phyloP scores from a whole-genome alignment of 37 sponge, comb jelly and placozoan species.

The Diacarnus erythraeanus region DNA sequence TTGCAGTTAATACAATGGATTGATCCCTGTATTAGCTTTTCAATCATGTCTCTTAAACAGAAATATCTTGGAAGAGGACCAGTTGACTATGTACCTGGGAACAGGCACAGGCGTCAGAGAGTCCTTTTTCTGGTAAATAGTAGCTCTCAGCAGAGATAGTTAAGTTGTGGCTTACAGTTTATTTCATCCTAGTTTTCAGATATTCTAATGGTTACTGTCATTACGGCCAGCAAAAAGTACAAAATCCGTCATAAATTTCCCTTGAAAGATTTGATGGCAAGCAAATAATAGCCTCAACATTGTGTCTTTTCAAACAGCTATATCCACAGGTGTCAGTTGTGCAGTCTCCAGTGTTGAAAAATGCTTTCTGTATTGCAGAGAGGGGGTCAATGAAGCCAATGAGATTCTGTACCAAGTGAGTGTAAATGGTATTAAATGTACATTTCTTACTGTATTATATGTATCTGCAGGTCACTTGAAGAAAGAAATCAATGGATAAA shows the following conservation, averaged over 20 bases:
- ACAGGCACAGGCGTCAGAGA: conserved; percentile 24
- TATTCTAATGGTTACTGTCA: conserved; percentile 38
- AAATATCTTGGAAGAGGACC: conserved; percentile 62
- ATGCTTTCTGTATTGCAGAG: conserved; percentile 43
- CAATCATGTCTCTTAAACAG: conserved; percentile 9
- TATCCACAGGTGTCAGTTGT: conserved; percentile 33
- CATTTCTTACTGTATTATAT: neutral
- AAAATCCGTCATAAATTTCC: conserved; percentile 53
- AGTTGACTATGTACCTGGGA: conserved; percentile 34
- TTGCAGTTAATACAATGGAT: too few relatives aligned
- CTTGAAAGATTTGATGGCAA: conserved; percentile 32
- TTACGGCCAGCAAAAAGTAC: conserved; percentile 44
- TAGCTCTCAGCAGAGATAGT: too few relatives aligned
- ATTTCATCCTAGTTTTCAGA: conserved; percentile 54
- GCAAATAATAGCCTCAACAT: neutral
- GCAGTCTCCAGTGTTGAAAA: conserved; percentile 20
- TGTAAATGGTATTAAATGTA: neutral
- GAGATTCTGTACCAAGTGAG: conserved; percentile 45
- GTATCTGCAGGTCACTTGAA: conserved; percentile 11
- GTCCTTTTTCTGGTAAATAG: conserved; percentile 63
- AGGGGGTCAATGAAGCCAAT: conserved; percentile 15
- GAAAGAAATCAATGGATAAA: conserved; percentile 32
- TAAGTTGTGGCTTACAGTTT: neutral
- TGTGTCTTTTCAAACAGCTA: too few relatives aligned
- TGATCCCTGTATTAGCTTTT: too few relatives aligned